Conservation (phyloP, 2,113 vertebrate species). For the Labeo catla region DNA sequence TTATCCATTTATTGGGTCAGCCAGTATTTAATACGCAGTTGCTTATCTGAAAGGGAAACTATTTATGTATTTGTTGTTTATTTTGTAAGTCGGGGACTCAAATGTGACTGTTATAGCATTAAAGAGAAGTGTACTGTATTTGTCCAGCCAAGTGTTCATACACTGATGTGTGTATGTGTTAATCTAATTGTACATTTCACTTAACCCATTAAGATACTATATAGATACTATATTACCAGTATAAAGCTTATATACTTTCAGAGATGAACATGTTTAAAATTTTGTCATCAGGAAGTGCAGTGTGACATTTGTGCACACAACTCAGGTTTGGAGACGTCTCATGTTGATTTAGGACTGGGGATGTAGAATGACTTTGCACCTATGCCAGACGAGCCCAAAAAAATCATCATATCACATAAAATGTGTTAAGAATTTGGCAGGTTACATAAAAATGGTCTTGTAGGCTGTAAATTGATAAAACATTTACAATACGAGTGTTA, state of each 20-base stretch:
- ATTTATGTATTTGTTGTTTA: constrained; percentile 80
- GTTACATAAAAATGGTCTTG: neutral
- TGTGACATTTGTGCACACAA: neutral
- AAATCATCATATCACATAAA: neutral
- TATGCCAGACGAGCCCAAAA: neutral
- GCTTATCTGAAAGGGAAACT: constrained; percentile 76
- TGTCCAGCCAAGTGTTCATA: constrained; percentile 1
- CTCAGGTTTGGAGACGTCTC: neutral
- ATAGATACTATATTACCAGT: constrained; percentile 1
- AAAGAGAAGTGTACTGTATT: constrained; percentile 63
- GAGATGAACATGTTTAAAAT: neutral
- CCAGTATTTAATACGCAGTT: neutral
- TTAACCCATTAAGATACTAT: constrained; percentile 19
- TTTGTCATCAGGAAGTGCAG: neutral
- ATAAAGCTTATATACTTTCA: constrained; percentile 24
- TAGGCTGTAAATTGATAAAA: constrained; percentile 11
- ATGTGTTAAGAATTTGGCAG: neutral
- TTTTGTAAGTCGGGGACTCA: constrained; percentile 65
- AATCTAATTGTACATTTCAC: constrained; percentile 7
- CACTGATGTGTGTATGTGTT: constrained; percentile 3
- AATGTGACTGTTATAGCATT: constrained; percentile 71
- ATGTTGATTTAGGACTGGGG: neutral
- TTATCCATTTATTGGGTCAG: constrained; percentile 2
- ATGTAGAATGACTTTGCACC: neutral
- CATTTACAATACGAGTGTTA: neutral